Conservation (phyloP, 1,140 invertebrate species). For the Euborellia annulipes region DNA sequence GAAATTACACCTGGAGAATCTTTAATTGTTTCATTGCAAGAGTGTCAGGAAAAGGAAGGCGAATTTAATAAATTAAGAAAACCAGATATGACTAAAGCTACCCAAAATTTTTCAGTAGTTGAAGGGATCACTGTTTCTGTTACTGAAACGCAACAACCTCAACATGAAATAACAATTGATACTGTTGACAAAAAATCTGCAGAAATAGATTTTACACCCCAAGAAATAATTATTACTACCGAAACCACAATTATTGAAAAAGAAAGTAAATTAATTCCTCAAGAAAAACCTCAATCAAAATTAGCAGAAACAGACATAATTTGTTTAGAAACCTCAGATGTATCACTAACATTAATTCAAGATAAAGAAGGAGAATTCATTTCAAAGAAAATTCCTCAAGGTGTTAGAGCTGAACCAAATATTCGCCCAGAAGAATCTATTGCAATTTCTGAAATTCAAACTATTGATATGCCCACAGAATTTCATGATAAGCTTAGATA, state of each 20-base stretch:
- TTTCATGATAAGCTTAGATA: constrained; percentile 35
- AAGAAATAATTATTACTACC: constrained; percentile 36
- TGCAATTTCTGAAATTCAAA: constrained; percentile 34
- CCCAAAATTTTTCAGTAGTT: constrained; percentile 35
- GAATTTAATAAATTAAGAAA: constrained; percentile 30
- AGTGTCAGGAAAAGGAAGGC: constrained; percentile 42
- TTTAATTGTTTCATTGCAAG: constrained; percentile 38
- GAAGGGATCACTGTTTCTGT: constrained; percentile 40
- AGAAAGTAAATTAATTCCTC: constrained; percentile 32
- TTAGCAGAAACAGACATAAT: constrained; percentile 31
- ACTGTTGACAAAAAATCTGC: constrained; percentile 32
- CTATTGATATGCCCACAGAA: constrained; percentile 33
- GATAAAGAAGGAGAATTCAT: constrained; percentile 38
- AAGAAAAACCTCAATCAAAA: constrained; percentile 29
- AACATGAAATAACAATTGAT: constrained; percentile 31
- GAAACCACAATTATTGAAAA: constrained; percentile 38
- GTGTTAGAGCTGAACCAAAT: constrained; percentile 31
- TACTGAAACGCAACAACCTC: constrained; percentile 39
- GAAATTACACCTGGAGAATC: constrained; percentile 42
- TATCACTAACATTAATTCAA: constrained; percentile 33
- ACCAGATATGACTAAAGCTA: constrained; percentile 32
- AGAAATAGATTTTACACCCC: constrained; percentile 36
- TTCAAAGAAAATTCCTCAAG: constrained; percentile 26
- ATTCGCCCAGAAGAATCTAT: constrained; percentile 36
- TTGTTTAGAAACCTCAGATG: constrained; percentile 35